These are phyloP conservation scores for Microtus pennsylvanicus DNA, from an alignment of 2,113 vertebrate genomes.

Conservation along the genomic window DNA sequence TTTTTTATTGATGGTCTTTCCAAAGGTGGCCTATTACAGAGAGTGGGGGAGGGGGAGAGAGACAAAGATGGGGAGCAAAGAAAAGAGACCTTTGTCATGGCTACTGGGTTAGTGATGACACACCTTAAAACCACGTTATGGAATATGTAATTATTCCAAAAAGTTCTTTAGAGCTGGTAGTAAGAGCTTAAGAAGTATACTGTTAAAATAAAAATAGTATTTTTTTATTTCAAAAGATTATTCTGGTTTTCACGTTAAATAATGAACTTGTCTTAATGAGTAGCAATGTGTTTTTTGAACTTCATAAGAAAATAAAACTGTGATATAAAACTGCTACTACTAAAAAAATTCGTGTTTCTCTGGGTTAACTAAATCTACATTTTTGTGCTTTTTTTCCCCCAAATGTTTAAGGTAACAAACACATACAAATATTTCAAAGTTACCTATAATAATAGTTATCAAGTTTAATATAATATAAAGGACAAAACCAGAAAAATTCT, in stretches of 20 bases:
- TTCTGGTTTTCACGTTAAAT: constrained; percentile 68
- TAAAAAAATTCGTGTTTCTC: constrained; percentile 72
- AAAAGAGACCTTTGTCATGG: constrained; percentile 28
- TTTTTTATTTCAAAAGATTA: constrained; percentile 62
- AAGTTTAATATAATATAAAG: constrained; percentile 84
- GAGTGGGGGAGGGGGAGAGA: no score
- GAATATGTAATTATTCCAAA: constrained; percentile 59
- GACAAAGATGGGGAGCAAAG: neutral
- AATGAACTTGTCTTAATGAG: constrained; percentile 57
- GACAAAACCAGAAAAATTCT: constrained; percentile 81
- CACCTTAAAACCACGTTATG: constrained; percentile 44
- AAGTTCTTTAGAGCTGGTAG: constrained; percentile 55
- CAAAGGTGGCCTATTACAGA: constrained; percentile 59
- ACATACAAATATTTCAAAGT: constrained; percentile 82
- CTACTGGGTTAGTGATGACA: constrained; percentile 68
- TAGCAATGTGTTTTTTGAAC: constrained; percentile 61
- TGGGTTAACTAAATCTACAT: constrained; percentile 82
- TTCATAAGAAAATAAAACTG: constrained; percentile 78
- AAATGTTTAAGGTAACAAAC: constrained; percentile 83
- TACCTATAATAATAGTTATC: constrained; percentile 78
- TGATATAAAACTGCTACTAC: constrained; percentile 79
- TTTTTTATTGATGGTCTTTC: constrained; percentile 66
- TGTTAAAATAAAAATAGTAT: constrained; percentile 69
- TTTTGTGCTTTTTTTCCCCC: constrained; percentile 79
- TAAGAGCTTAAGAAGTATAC: constrained; percentile 61